Evolutionary conservation across 1,140 invertebrate genomes (phyloP), one percentile per base, ranked within the genome.

Genomic region (Luehdorfia chinensis): DNA sequence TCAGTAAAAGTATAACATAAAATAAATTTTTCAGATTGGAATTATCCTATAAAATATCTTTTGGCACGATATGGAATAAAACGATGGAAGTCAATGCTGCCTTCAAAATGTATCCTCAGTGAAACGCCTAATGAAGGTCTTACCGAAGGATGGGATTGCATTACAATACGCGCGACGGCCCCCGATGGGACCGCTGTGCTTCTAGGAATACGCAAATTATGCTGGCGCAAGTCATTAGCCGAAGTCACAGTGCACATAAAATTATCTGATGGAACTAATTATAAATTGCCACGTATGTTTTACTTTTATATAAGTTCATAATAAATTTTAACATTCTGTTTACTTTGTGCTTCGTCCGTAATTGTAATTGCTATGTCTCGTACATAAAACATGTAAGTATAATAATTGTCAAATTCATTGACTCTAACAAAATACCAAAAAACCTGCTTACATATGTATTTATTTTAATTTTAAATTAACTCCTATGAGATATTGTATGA

Each of bases 221-320:
- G 65, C 47, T 50, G 62, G 21, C 34, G 43, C 11, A 71, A 70
- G 33, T 51, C 69, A 6, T 41, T 76, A 1, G 76, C 80, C 1
- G 87, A 90, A 65, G 59, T 88, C 1, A 68, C 70, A 1, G 46
- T 91, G 0, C 66, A 77, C 32, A 55, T 90, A 6, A 83, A 73
- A 23, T 60, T 90, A 37, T 41, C 67, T 7, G 83, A 90, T 66
- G 89, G 88, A 9, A 79, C 59, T 15, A 53, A 58, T 2, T 90
- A 89, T 32, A 79, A 77, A 46, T 64, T 90, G 23, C 84, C 87
- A 14, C 78, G 90, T 90, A 75, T 68, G 75, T 77, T 19, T 21
- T 47, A 31, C 15, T 44, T 37, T 12, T 8, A 28, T 30, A 45
- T 36, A 30, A 28, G 16, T 8, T 15, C 9, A 44, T 1, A 5